phyloP scores from a whole-genome alignment of 2,797 vertebrate genomes.

The Austrolebias charrua region DNA sequence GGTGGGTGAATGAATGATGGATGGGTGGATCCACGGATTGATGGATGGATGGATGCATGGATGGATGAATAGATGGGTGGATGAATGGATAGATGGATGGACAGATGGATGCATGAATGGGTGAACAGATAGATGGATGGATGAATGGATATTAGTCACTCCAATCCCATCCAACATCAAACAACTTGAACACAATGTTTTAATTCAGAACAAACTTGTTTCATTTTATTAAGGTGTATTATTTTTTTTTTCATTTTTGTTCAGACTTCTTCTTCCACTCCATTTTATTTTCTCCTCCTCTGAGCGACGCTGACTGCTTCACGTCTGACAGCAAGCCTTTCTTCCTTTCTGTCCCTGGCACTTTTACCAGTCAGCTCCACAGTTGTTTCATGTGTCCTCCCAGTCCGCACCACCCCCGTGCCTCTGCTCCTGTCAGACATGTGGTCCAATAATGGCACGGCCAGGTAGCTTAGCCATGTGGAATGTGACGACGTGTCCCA shows the following conservation, averaged over 20 bases:
- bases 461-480: conserved; percentile 78
- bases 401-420: neutral
- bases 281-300: neutral
- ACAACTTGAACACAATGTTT: too few relatives aligned
- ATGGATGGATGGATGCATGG: too few relatives aligned
- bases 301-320: conserved; percentile 20
- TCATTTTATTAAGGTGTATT: too few relatives aligned
- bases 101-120: too few relatives aligned
- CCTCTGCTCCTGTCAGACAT: conserved; percentile 59
- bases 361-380: conserved; percentile 61
- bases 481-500: conserved; percentile 77
- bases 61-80: too few relatives aligned
- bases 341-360: conserved; percentile 50
- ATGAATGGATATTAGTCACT: too few relatives aligned
- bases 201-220: too few relatives aligned
- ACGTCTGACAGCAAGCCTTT: conserved; percentile 25
- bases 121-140: too few relatives aligned
- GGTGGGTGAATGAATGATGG: too few relatives aligned
- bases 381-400: conserved; percentile 45
- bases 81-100: too few relatives aligned
- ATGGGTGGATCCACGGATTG: too few relatives aligned
- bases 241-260: neutral
- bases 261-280: neutral
- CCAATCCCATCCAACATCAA: too few relatives aligned
- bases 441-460: conserved; percentile 60